Percentiles rank a stretch among this genome's conserved stretches.
Evolutionary conservation across 2,888 invertebrate species (phyloP).

Genomic region (Ennomos erosarius): DNA sequence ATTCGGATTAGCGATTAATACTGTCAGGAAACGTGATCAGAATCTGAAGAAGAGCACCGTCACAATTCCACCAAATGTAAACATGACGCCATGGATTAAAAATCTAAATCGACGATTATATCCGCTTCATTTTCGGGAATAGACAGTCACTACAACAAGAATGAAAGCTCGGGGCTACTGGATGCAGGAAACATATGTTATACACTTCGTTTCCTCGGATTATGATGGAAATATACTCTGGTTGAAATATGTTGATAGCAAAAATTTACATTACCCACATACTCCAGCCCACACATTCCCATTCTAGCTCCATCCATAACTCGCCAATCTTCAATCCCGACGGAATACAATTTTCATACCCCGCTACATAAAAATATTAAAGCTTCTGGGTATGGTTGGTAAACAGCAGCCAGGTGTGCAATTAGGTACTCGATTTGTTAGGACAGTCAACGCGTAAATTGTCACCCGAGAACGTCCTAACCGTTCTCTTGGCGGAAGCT

Average conservation of each 20-base stretch:
- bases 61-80: slow-evolving; percentile 10
- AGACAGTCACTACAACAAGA: slow-evolving; percentile 51
- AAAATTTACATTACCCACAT: slow-evolving; percentile 39
- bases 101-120: slow-evolving; percentile 48
- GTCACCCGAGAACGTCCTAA: slow-evolving; percentile 54
- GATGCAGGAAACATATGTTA: slow-evolving; percentile 45
- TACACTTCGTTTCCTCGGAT: slow-evolving; percentile 37
- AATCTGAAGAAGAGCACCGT: slow-evolving; percentile 9
- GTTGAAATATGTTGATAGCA: slow-evolving; percentile 32
- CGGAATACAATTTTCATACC: slow-evolving; percentile 32
- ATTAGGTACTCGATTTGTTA: slow-evolving; percentile 23
- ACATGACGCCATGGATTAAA: slow-evolving; percentile 51
- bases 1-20: too few relatives aligned
- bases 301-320: slow-evolving; percentile 36
- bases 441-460: slow-evolving; percentile 41
- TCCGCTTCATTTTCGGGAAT: slow-evolving; percentile 61
- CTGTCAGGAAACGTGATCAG: background rate
- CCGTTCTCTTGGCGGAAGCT: slow-evolving; percentile 72
- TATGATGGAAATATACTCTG: slow-evolving; percentile 39
- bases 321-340: slow-evolving; percentile 34
- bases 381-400: slow-evolving; percentile 11
- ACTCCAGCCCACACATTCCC: slow-evolving; percentile 37
- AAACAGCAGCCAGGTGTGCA: slow-evolving; percentile 18
- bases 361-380: slow-evolving; percentile 30
- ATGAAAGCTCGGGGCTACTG: slow-evolving; percentile 62